phyloP scores from a whole-genome alignment of 2,113 vertebrate genomes.

The Ammodytes dubius region DNA sequence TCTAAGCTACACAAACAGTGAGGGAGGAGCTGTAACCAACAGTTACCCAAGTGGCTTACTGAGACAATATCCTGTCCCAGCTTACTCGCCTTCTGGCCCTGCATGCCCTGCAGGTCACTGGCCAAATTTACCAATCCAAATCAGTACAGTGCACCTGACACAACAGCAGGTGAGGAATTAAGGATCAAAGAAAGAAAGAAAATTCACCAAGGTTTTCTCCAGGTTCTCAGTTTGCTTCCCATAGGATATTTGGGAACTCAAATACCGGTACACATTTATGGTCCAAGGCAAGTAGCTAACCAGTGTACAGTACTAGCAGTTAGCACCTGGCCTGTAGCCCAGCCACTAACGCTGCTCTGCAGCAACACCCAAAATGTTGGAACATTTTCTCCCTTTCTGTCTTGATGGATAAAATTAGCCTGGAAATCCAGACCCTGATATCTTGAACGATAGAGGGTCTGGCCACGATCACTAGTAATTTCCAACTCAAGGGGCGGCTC shows the following conservation, averaged over 20 bases:
- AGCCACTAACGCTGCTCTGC: constrained; percentile 57
- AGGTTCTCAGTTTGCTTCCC: not conserved
- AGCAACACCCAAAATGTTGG: constrained; percentile 26
- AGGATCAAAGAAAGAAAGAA: not conserved
- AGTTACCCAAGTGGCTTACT: constrained; percentile 70
- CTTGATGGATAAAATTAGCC: too few species aligned
- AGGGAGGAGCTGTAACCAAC: constrained; percentile 56
- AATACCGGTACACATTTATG: not conserved
- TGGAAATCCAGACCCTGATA: too few species aligned
- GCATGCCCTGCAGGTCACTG: constrained; percentile 49
- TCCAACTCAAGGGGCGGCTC: too few species aligned
- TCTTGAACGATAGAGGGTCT: too few species aligned
- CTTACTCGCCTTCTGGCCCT: constrained; percentile 56
- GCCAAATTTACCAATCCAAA: constrained; percentile 57
- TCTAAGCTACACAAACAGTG: constrained; percentile 56
- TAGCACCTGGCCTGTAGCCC: constrained; percentile 54
- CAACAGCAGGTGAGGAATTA: constrained; percentile 45
- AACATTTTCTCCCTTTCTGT: constrained; percentile 31
- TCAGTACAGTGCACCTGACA: constrained; percentile 52
- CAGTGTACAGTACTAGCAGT: constrained; percentile 26
- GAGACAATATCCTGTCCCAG: constrained; percentile 78
- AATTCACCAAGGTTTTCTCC: not conserved
- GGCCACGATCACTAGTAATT: too few species aligned
- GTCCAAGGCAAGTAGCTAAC: constrained; percentile 26
- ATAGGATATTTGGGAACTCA: not conserved